Conservation (phyloP, 2,113 vertebrate species). For the Peromyscus maniculatus region DNA sequence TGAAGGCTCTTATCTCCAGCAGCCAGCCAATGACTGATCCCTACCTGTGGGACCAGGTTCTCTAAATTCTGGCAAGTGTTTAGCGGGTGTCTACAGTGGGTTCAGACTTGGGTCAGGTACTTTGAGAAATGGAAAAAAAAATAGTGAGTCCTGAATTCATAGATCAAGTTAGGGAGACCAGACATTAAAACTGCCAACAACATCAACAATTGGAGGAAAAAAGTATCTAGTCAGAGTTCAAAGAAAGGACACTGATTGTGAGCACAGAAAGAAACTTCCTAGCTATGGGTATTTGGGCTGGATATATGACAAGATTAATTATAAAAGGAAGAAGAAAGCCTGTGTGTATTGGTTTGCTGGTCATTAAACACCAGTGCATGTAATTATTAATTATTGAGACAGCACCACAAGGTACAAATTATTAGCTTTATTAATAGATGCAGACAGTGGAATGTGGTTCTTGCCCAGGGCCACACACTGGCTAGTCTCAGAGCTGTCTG, state of each 20-base stretch:
- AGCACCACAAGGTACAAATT: neutral
- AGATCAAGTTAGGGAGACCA: neutral
- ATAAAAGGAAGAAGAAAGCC: neutral
- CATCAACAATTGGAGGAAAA: neutral
- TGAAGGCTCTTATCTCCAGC: neutral
- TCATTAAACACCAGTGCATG: neutral
- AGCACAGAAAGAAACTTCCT: neutral
- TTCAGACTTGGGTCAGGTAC: neutral
- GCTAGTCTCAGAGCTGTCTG: neutral
- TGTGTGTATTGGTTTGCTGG: conserved; percentile 6
- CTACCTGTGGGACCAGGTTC: neutral
- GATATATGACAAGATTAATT: neutral
- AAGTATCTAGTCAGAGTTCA: neutral
- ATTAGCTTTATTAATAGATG: neutral
- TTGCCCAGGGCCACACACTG: neutral
- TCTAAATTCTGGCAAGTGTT: neutral
- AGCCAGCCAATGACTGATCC: neutral
- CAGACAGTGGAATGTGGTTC: neutral
- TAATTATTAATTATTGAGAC: conserved; percentile 38
- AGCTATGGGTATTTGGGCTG: neutral
- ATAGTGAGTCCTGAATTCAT: neutral
- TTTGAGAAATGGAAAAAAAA: neutral
- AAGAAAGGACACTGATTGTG: conserved; percentile 5
- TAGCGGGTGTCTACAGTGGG: neutral
- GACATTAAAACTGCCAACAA: neutral